Conservation (phyloP, 2,888 invertebrate species). For the Leptinotarsa rubiginosa region DNA sequence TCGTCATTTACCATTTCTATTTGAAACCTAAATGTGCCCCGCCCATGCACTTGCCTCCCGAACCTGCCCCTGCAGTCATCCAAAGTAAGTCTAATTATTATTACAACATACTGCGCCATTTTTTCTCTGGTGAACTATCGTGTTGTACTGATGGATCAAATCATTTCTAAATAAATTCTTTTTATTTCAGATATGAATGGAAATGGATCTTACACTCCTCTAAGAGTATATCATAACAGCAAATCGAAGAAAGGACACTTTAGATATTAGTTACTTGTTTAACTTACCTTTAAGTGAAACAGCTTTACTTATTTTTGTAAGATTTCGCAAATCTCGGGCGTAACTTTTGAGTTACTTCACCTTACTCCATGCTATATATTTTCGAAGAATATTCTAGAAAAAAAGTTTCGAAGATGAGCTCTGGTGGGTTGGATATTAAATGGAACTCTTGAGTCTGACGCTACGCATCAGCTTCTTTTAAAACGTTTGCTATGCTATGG, state of each 20-base stretch:
- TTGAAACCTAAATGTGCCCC: conserved; percentile 81
- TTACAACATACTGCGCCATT: not conserved
- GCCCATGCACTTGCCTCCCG: conserved; percentile 71
- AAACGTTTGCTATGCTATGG: too few species aligned
- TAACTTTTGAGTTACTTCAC: not conserved
- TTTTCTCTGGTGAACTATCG: too few species aligned
- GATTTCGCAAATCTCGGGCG: conserved; percentile 26
- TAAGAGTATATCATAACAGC: conserved; percentile 85
- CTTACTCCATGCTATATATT: not conserved
- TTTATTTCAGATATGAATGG: conserved; percentile 72
- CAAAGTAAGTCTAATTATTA: conserved; percentile 69
- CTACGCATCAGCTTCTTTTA: too few species aligned
- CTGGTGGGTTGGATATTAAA: not conserved
- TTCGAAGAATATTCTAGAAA: too few species aligned
- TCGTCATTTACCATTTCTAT: conserved; percentile 79
- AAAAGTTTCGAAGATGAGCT: not conserved
- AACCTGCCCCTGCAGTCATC: conserved; percentile 73
- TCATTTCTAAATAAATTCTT: conserved; percentile 23
- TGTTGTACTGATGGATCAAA: too few species aligned
- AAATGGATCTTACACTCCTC: conserved; percentile 81
- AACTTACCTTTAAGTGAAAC: conserved; percentile 27
- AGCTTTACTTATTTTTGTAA: conserved; percentile 46
- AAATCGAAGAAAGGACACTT: conserved; percentile 85
- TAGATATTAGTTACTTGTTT: conserved; percentile 72
- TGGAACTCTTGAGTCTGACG: too few species aligned